Conservation (phyloP, 2,797 vertebrate genomes). For the Pangasius krempfi region DNA sequence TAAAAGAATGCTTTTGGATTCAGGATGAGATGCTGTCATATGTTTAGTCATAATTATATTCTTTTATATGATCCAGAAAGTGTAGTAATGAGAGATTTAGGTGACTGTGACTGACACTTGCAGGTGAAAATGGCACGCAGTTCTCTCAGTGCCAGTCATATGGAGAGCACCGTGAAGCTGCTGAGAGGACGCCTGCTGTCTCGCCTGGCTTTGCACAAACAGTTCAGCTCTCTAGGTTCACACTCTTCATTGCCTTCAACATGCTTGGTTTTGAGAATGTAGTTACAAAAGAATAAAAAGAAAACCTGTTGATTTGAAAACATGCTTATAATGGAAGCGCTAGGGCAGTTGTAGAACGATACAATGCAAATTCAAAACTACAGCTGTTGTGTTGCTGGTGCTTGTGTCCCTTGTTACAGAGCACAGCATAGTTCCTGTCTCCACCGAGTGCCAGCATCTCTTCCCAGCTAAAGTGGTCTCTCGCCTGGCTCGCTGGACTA, state of each 20-base stretch:
- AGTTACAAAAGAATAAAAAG: not conserved
- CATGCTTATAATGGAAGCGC: not conserved
- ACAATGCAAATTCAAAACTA: not conserved
- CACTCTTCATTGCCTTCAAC: not conserved
- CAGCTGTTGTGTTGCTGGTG: not conserved
- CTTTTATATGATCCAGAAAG: not conserved
- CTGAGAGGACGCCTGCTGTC: slow-evolving; percentile 88
- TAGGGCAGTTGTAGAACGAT: not conserved
- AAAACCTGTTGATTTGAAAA: not conserved
- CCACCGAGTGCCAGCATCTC: slow-evolving; percentile 89
- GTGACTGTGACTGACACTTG: not conserved
- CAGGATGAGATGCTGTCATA: not conserved
- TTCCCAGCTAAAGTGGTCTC: slow-evolving; percentile 94
- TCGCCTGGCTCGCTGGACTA: slow-evolving; percentile 86
- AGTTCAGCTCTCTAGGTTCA: slow-evolving; percentile 91
- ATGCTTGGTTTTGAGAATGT: not conserved
- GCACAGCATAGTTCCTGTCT: slow-evolving; percentile 89
- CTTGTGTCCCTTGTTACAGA: slow-evolving; percentile 73
- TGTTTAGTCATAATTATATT: not conserved
- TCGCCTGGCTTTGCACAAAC: slow-evolving; percentile 91
- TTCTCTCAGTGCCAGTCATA: slow-evolving; percentile 92
- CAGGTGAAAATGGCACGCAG: slow-evolving; percentile 78
- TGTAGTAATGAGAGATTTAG: not conserved
- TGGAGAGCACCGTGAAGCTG: slow-evolving; percentile 94
- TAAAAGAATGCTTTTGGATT: not conserved